Percentiles rank a stretch among this genome's conserved stretches.
These are phyloP conservation scores for Jaculus jaculus DNA, from an alignment of 2,113 vertebrate species.

Conservation along the genomic window DNA sequence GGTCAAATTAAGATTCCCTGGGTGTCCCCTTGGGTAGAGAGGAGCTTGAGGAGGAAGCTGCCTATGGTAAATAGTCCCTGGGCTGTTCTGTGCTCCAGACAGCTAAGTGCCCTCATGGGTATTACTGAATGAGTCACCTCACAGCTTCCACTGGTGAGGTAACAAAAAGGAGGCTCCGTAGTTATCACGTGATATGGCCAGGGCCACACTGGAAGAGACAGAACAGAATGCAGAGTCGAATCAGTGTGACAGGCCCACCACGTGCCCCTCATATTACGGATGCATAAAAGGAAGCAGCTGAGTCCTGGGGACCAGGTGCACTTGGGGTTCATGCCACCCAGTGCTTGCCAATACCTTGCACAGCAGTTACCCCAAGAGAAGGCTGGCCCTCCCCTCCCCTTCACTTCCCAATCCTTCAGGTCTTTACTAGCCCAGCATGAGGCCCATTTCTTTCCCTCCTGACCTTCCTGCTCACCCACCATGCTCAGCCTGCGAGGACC, in stretches of 20 bases:
- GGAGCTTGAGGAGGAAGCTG: no score
- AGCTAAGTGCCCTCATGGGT: no score
- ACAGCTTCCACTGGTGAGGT: neutral
- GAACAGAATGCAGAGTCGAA: neutral
- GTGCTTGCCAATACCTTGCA: neutral
- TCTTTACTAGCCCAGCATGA: neutral
- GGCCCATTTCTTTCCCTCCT: slow-evolving; percentile 21
- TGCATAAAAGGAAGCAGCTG: neutral
- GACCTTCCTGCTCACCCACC: neutral
- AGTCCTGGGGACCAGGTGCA: rapidly evolving
- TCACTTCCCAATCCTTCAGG: neutral
- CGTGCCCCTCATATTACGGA: neutral
- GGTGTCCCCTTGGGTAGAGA: rapidly evolving
- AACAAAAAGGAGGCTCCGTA: neutral
- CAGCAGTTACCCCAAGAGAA: rapidly evolving
- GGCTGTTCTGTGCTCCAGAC: neutral
- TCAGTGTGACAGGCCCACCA: neutral
- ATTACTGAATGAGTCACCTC: neutral
- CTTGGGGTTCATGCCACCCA: neutral
- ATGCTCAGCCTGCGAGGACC: slow-evolving; percentile 20
- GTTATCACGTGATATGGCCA: neutral
- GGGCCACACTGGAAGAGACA: neutral
- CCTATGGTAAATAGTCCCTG: rapidly evolving
- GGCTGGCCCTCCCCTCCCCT: neutral
- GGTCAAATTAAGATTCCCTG: neutral